Base-by-base conservation (phyloP, 2,797 vertebrate species). In the Champsocephalus esox region DNA sequence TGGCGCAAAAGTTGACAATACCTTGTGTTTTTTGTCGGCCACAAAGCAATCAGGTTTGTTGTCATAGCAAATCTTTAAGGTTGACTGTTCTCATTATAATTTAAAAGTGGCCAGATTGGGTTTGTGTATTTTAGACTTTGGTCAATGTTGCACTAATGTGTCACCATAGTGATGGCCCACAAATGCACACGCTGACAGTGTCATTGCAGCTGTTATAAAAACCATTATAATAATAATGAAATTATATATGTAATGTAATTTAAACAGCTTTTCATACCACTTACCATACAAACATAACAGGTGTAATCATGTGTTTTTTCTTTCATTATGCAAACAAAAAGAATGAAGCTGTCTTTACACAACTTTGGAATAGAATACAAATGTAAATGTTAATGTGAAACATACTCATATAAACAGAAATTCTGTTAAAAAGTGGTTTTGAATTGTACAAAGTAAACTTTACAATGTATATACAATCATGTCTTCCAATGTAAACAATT, bases 1-100 rank as follows among this genome's bases (percentile, higher is more conserved):
- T 9, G 0, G 41, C 21, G 61, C 0, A 56, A 16, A 66, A 52
- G 3, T 12, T 58, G 13, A 32, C 43, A 49, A 3, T 59, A 19
- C 49, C 41, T 74, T 13, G 34, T 11, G 64, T 38, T 67, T 56
- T 81, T 73, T 66, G 24, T 51, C 14, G 55, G 43, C 19, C 32
- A 57, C 17, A 61, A 45, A 0, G 32, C 7, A 28, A 58, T 65
- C 34, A 19, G 0, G 55, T 61, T 66, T 60, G n/a, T 70, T 70
- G 74, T 66, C 4, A 70, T 57, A 72, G 70, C 70, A 82, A 68
- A 85, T 84, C 73, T 75, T 69, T 44, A 62, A 69, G 50, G 58
- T 12, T 45, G 44, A 70, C 17, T 50, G n/a, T 66, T 9, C 56
- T 77, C 62, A 52, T 64, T 81, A 59, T 77, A 56, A 80, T 73